Base-by-base conservation (phyloP, 1,140 invertebrate genomes). In the Drosophila gunungcola region DNA sequence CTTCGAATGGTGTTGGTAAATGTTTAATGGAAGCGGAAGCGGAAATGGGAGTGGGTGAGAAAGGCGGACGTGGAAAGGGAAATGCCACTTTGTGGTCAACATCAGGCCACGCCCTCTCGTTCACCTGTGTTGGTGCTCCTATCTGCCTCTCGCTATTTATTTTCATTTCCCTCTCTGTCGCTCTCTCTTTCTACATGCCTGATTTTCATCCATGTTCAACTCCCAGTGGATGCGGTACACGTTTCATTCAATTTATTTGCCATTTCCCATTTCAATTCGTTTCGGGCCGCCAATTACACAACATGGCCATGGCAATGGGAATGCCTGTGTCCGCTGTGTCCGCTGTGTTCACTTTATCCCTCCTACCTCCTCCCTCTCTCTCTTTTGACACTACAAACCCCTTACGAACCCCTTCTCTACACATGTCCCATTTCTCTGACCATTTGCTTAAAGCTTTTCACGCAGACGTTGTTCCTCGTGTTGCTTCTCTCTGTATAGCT, bases 241-340 rank as follows among this genome's bases (percentile, higher is more conserved):
- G 75, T 86, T 86, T 88, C 82, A 86, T 86, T 83, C 82, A 86
- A 88, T 88, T 88, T 88, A 88, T 88, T 88, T 77, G 67, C 70
- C 83, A 88, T 88, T 88, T 88, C 83, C 83, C 79, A 67, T 83
- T 89, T 88, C 84, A 88, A 88, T 88, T 88, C 83, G 84, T 73
- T 83, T 83, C 69, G 79, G 75, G 83, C 78, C 83, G 82, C 83
- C 82, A 86, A 86, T 86, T 86, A 86, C 79, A 83, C 79, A 79
- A 72, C 61, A 69, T 84, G 76, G 57, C 60, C 57, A 53, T 75
- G 70, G 69, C 51, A 64, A 68, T 60, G 52, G 58, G 60, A 62
- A 53, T 46, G 60, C 48, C 42, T 36, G 16, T 53, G 49, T 48
- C 64, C 61, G 73, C 52, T 41, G 29, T 41, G 32, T 13, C 43